Conservation (phyloP, 2,797 vertebrate species). For the Cuniculus paca region DNA sequence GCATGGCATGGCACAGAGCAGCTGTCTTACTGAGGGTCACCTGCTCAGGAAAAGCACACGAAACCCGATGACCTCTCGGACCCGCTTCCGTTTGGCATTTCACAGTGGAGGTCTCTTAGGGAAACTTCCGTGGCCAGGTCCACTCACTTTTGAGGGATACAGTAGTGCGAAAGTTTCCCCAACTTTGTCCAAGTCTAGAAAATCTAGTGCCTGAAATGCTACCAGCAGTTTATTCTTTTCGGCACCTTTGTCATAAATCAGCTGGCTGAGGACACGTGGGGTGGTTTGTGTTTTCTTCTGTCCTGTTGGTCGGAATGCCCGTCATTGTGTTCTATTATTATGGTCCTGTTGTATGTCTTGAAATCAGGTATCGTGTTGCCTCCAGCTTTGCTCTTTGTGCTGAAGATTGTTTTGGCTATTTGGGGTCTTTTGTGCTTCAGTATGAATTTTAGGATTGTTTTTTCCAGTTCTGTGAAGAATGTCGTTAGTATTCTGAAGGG, state of each 20-base stretch:
- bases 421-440: neutral
- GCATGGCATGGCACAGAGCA: neutral
- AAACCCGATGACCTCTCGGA: neutral
- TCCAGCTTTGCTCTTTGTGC: neutral
- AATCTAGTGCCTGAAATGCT: neutral
- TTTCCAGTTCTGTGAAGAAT: neutral
- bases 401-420: neutral
- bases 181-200: neutral
- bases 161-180: neutral
- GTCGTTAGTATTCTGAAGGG: neutral
- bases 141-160: neutral
- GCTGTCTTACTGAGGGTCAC: neutral
- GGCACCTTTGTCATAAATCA: neutral
- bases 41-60: neutral
- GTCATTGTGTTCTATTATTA: neutral
- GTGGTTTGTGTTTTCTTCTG: neutral
- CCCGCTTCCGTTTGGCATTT: neutral
- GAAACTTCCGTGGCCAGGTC: neutral
- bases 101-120: neutral
- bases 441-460: neutral
- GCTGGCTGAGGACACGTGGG: neutral
- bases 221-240: neutral
- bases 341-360: neutral
- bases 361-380: neutral
- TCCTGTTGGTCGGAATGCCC: neutral